Evolutionary conservation across 2,113 vertebrate species (phyloP).

Genomic region (Thermophis baileyi): DNA sequence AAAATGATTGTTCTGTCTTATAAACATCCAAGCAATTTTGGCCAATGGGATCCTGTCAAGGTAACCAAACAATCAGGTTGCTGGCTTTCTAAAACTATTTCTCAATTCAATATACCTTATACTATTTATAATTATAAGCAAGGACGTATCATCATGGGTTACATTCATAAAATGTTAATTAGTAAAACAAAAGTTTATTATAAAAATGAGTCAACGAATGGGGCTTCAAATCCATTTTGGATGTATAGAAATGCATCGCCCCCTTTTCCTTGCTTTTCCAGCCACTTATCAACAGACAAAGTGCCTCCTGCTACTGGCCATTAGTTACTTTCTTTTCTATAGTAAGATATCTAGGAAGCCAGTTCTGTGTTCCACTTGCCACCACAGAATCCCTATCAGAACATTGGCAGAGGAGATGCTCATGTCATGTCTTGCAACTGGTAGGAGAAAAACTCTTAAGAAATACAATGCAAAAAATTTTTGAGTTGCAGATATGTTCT

Average conservation of each 20-base stretch:
- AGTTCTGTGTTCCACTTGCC: not conserved
- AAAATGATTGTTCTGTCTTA: constrained; percentile 80
- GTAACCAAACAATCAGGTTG: constrained; percentile 59
- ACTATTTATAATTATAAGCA: not conserved
- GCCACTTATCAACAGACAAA: not conserved
- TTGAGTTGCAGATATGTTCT: not conserved
- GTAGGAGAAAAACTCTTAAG: not conserved
- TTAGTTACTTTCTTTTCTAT: not conserved
- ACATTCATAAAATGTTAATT: not conserved
- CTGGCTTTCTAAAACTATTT: not conserved
- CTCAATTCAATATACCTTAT: not conserved
- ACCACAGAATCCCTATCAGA: not conserved
- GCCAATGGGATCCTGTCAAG: constrained; percentile 87
- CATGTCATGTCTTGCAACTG: not conserved
- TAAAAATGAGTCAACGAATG: not conserved
- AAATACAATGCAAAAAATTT: not conserved
- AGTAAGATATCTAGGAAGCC: not conserved
- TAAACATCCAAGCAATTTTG: constrained; percentile 83
- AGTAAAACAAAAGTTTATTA: not conserved
- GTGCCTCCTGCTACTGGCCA: not conserved
- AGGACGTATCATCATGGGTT: not conserved
- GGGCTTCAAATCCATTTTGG: not conserved
- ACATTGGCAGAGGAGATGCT: not conserved
- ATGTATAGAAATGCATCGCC: not conserved
- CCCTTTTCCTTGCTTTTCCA: not conserved